Evolutionary conservation across 2,888 invertebrate species (phyloP), one percentile per base, ranked within the genome.

Genomic region (Electrophaes corylata): DNA sequence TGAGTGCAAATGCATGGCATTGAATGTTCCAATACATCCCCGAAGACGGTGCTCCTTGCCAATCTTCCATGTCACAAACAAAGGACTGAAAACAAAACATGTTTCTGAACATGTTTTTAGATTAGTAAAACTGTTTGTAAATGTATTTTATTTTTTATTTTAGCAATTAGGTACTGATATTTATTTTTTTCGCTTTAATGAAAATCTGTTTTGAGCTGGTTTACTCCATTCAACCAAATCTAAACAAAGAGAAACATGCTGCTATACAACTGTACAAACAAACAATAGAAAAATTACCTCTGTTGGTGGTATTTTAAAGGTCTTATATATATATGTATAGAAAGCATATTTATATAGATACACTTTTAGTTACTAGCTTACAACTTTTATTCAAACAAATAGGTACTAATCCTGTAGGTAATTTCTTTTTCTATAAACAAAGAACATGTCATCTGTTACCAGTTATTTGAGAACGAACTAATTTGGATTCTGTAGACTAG

Each of bases 51-150:
- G 96, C 81, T 98, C 98, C 82, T 97, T 96, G 50, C 99, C 99
- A 81, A 98, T 98, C 91, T 98, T 97, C 99, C 99, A 99, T 64
- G 99, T 99, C 69, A 99, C 99, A 93, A 99, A 99, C 81, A 99
- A 93, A 54, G 99, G 99, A 89, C 98, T 98, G 92, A 64, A 93
- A 93, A 74, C 67, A 68, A 69, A 57, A 60, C 51, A 59, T 60
- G 50, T 50, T 43, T 60, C 50, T 44, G 44, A 55, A 60, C 57
- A 57, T 57, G 57, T 57, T 57, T 60, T 55, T 50, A 18, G 39
- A 60, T 54, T 51, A 56, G 56, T 37, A 41, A 50, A 57, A 57
- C 43, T 23, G 39, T 33, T 49, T 48, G 29, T 55, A 29, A 31
- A 39, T 46, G 35, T 12, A 31, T 48, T 46, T 43, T 44, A 19